phyloP scores from a whole-genome alignment of 1,140 invertebrate genomes.

The Pseudachorutes palmiensis region DNA sequence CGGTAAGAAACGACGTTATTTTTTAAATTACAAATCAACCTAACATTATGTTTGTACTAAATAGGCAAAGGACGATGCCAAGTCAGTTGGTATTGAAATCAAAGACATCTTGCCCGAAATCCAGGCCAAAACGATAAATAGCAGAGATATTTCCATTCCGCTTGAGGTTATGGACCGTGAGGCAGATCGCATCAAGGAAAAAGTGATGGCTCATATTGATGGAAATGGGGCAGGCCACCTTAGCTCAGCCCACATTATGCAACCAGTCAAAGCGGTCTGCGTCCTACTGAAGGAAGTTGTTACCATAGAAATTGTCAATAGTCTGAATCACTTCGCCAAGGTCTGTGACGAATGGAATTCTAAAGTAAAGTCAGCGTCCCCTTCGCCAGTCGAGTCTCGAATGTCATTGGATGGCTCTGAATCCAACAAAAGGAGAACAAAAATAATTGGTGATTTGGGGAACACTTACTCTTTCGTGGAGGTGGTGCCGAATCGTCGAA shows the following conservation, averaged over 20 bases:
- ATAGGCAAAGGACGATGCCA: constrained; percentile 67
- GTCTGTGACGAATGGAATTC: constrained; percentile 46
- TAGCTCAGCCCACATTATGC: constrained; percentile 58
- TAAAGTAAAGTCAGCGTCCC: constrained; percentile 11
- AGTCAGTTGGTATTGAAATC: constrained; percentile 57
- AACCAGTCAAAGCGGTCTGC: constrained; percentile 86
- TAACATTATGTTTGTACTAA: too few relatives aligned
- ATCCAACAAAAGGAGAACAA: constrained; percentile 19
- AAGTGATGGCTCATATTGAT: constrained; percentile 45
- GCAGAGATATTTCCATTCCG: constrained; percentile 67
- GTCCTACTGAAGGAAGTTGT: constrained; percentile 77
- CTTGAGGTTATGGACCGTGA: constrained; percentile 47
- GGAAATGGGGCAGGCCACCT: constrained; percentile 24
- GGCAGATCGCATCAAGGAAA: constrained; percentile 65
- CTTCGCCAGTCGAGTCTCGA: neutral
- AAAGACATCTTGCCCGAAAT: constrained; percentile 69
- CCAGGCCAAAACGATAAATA: constrained; percentile 60
- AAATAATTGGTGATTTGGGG: constrained; percentile 26
- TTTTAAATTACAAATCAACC: constrained; percentile 7
- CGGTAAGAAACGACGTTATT: constrained; percentile 47
- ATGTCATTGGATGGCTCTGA: neutral
- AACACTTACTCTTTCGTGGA: constrained; percentile 29
- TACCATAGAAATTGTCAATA: constrained; percentile 69
- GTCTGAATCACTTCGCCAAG: constrained; percentile 60
- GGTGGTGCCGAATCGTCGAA: constrained; percentile 10